Conservation (phyloP, 2,888 invertebrate genomes). For the Toxonevra muliebris region DNA sequence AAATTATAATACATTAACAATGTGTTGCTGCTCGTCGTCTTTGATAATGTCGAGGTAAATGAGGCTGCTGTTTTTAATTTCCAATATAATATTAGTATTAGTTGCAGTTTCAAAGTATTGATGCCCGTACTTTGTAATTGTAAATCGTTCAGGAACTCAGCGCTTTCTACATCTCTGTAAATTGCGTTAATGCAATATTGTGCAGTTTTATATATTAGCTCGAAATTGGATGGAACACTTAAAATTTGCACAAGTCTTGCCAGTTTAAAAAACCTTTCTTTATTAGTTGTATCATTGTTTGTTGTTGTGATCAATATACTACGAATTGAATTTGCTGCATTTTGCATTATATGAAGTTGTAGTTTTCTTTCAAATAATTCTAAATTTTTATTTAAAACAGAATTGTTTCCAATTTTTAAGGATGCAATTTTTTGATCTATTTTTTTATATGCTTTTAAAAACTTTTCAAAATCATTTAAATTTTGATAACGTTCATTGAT, state of each 20-base stretch:
- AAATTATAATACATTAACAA: conserved; percentile 34
- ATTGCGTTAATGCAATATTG: conserved; percentile 13
- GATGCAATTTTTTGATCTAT: not conserved
- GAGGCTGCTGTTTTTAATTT: conserved; percentile 35
- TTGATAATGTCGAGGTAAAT: conserved; percentile 27
- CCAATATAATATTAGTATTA: conserved; percentile 48
- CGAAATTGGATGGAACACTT: too few relatives aligned
- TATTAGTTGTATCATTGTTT: too few relatives aligned
- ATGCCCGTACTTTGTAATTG: conserved; percentile 10
- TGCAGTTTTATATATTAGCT: not conserved
- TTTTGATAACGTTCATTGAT: not conserved
- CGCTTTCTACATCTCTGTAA: conserved; percentile 30
- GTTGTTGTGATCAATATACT: too few relatives aligned
- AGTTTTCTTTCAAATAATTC: not conserved
- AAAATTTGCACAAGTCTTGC: not conserved
- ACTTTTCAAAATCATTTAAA: not conserved
- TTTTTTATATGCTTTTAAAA: not conserved
- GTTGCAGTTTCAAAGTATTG: conserved; percentile 39
- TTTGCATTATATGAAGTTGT: not conserved
- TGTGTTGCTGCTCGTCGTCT: too few relatives aligned
- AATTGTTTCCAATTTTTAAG: not conserved
- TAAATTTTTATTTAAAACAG: not conserved
- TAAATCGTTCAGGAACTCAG: conserved; percentile 26
- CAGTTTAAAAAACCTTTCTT: not conserved
- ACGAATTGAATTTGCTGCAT: not conserved